These are phyloP conservation scores for Neotoxoptera formosana DNA, from an alignment of 1,140 invertebrate species.

Conservation along the genomic window DNA sequence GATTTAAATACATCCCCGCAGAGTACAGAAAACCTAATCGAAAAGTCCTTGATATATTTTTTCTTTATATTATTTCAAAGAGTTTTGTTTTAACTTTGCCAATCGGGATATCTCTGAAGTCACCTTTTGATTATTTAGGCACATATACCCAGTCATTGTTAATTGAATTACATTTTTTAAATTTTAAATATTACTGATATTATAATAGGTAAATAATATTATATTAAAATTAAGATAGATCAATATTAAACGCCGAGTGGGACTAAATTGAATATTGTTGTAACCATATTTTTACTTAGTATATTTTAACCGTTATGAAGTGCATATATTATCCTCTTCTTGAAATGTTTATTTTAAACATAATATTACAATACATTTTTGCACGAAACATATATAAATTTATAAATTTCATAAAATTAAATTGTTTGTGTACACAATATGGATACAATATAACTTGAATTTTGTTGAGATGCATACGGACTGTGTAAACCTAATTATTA, in stretches of 20 bases:
- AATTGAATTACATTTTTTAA: neutral
- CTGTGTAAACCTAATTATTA: neutral
- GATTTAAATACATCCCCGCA: neutral
- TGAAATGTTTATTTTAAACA: neutral
- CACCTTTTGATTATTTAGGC: neutral
- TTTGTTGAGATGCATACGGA: neutral
- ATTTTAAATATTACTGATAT: too few relatives aligned
- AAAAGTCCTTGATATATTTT: neutral
- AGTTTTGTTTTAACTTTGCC: neutral
- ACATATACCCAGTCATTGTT: neutral
- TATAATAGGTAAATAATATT: neutral
- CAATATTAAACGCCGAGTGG: too few relatives aligned
- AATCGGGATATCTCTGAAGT: neutral
- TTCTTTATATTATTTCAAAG: neutral
- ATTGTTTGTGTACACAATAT: neutral
- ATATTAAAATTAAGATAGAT: neutral
- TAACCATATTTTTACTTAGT: too few relatives aligned
- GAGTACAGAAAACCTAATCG: neutral
- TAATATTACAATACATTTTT: neutral
- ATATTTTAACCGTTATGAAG: too few relatives aligned
- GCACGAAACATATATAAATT: neutral
- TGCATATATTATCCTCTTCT: too few relatives aligned
- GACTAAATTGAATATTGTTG: too few relatives aligned
- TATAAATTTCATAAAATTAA: neutral
- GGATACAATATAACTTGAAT: too few relatives aligned